These are phyloP conservation scores for Macrotrachela quadricornifera DNA, from an alignment of 1,140 invertebrate genomes.

Conservation along the genomic window DNA sequence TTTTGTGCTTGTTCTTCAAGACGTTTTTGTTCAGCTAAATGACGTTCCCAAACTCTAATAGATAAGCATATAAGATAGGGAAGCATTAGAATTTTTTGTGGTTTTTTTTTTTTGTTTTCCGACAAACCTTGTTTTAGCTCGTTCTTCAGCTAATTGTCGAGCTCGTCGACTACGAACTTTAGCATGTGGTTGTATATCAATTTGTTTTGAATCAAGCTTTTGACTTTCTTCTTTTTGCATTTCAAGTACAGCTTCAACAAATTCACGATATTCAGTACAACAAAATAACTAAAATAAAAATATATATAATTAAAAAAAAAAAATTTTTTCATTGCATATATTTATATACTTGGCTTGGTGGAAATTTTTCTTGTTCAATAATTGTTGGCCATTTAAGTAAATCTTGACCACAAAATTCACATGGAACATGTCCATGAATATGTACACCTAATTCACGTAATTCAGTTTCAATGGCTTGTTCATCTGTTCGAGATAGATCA, in stretches of 20 bases:
- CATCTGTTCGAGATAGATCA: not conserved
- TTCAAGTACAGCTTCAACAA: conserved; percentile 13
- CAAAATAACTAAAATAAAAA: conserved; percentile 18
- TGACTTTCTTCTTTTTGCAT: not conserved
- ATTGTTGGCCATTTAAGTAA: conserved; percentile 21
- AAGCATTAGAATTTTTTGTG: too few species aligned
- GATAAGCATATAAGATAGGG: not conserved
- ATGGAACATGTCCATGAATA: conserved; percentile 9
- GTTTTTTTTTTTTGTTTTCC: too few species aligned
- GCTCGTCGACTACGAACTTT: not conserved
- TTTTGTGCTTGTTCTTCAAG: not conserved
- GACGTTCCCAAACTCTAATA: conserved; percentile 2
- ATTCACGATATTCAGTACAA: conserved; percentile 24
- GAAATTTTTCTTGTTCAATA: conserved; percentile 16
- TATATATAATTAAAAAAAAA: not conserved
- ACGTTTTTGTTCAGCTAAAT: conserved; percentile 1
- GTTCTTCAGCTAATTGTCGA: conserved; percentile 5
- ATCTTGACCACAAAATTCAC: conserved; percentile 23
- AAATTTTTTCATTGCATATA: not conserved
- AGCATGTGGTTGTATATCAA: not conserved
- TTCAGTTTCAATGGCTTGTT: too few species aligned
- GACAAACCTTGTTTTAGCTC: conserved; percentile 1
- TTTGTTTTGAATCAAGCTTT: too few species aligned
- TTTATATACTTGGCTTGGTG: conserved; percentile 14
- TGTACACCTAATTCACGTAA: conserved; percentile 3